Percentiles rank a stretch among this genome's conserved stretches.
Evolutionary conservation across 1,140 invertebrate species (phyloP).

Genomic region (Nasonia giraulti): DNA sequence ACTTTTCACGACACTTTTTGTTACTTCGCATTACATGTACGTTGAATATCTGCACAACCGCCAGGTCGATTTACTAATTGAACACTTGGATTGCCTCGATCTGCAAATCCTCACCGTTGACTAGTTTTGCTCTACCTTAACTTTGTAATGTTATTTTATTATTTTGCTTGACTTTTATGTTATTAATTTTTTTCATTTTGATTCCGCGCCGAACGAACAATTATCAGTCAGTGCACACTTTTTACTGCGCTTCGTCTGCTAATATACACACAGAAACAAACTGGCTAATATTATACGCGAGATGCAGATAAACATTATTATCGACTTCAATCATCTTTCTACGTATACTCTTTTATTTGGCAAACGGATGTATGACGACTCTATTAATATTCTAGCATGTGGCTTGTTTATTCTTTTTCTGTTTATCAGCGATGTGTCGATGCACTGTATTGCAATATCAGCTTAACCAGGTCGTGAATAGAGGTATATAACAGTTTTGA

Average conservation of each 20-base stretch:
- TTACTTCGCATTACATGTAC: constrained; percentile 40
- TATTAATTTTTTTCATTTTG: constrained; percentile 34
- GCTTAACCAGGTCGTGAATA: background rate
- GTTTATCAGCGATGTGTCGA: constrained; percentile 11
- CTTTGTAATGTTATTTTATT: constrained; percentile 34
- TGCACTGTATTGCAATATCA: background rate
- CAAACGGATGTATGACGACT: constrained; percentile 13
- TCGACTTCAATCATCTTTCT: constrained; percentile 6
- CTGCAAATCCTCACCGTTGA: constrained; percentile 48
- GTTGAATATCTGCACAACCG: constrained; percentile 41
- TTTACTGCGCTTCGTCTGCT: constrained; percentile 11
- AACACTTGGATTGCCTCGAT: constrained; percentile 49
- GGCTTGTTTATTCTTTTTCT: constrained; percentile 9
- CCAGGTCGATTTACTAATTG: constrained; percentile 37
- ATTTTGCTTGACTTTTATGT: constrained; percentile 21
- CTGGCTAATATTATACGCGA: constrained; percentile 26
- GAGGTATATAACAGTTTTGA: constrained; percentile 14
- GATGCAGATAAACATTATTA: constrained; percentile 3
- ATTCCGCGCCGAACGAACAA: constrained; percentile 45
- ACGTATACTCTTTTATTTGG: constrained; percentile 36
- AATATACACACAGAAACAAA: constrained; percentile 9
- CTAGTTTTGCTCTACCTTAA: constrained; percentile 48
- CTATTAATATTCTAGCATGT: constrained; percentile 6
- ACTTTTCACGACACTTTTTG: background rate
- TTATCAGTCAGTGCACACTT: constrained; percentile 30